A percentile compares a stretch with the other conserved stretches of the same genome.
phyloP scores from a whole-genome alignment of 37 sponge, comb jelly and placozoan genomes.

The Sycon ciliatum region DNA sequence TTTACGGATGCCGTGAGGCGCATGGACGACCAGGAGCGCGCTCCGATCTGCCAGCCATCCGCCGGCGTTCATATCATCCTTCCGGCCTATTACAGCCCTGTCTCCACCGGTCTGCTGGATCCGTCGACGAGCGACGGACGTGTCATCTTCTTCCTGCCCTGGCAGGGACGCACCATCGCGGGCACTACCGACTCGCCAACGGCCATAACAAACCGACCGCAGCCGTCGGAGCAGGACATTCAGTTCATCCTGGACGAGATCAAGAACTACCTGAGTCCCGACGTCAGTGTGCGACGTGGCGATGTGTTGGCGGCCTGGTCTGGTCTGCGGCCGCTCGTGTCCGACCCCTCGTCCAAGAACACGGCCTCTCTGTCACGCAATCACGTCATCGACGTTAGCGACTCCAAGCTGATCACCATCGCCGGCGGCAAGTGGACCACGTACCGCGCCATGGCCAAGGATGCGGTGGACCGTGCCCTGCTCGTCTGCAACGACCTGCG shows the following conservation, averaged over 20 bases:
- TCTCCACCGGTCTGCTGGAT: conserved; percentile 90
- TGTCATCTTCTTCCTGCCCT: conserved; percentile 98
- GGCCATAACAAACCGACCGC: conserved; percentile 61
- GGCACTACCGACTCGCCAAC: conserved; percentile 92
- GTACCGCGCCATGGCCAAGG: conserved; percentile 90
- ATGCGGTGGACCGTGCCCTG: conserved; percentile 63
- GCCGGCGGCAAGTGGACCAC: conserved; percentile 99
- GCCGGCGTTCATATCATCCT: conserved; percentile 87
- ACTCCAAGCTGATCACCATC: conserved; percentile 77
- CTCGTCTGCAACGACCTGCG: conserved; percentile 40
- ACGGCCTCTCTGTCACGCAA: conserved; percentile 87
- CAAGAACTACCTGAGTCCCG: conserved; percentile 74
- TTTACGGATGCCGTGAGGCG: conserved; percentile 74
- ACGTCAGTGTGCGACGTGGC: conserved; percentile 76
- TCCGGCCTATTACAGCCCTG: conserved; percentile 88
- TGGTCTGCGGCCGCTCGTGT: conserved; percentile 90
- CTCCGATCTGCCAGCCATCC: conserved; percentile 70
- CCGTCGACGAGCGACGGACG: conserved; percentile 92
- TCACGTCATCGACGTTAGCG: conserved; percentile 90
- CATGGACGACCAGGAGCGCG: conserved; percentile 66
- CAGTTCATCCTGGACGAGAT: conserved; percentile 91
- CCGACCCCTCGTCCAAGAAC: conserved; percentile 79
- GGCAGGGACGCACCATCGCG: conserved; percentile 86
- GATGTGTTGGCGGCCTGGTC: conserved; percentile 98
- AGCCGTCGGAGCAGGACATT: conserved; percentile 78